Evolutionary conservation across 1,140 invertebrate genomes (phyloP).

Genomic region (Neelides sp.): DNA sequence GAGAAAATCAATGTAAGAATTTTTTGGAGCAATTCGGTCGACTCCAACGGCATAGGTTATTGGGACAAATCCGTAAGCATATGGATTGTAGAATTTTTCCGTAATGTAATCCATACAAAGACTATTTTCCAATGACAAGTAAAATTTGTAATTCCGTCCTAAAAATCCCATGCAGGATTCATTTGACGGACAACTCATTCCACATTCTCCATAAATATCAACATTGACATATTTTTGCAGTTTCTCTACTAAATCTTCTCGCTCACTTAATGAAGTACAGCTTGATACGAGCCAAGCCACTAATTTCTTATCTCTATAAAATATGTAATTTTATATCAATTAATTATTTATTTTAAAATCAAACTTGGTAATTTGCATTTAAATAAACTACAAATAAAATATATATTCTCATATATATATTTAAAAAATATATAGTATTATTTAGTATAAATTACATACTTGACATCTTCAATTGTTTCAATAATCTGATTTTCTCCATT

Average conservation of each 20-base stretch:
- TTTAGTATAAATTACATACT: no score
- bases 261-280: constrained; percentile 40
- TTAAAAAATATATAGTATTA: no score
- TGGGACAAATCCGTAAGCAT: constrained; percentile 33
- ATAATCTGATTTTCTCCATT: no score
- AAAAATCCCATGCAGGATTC: constrained; percentile 32
- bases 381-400: no score
- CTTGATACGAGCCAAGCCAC: constrained; percentile 54
- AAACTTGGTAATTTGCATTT: no score
- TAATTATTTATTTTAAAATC: no score
- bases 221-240: constrained; percentile 44
- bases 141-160: constrained; percentile 29
- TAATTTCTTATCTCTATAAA: constrained; percentile 37
- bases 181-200: constrained; percentile 37
- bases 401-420: no score
- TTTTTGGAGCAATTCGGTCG: constrained; percentile 32
- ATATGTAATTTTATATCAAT: no score
- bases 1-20: constrained; percentile 35
- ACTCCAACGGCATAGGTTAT: constrained; percentile 35
- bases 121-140: constrained; percentile 33
- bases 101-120: constrained; percentile 37
- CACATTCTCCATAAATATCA: constrained; percentile 55
- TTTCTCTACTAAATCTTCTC: constrained; percentile 43
- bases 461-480: no score
- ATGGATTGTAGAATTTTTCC: constrained; percentile 36